Conservation (phyloP, 2,797 vertebrate genomes). For the Sciurus vulgaris region DNA sequence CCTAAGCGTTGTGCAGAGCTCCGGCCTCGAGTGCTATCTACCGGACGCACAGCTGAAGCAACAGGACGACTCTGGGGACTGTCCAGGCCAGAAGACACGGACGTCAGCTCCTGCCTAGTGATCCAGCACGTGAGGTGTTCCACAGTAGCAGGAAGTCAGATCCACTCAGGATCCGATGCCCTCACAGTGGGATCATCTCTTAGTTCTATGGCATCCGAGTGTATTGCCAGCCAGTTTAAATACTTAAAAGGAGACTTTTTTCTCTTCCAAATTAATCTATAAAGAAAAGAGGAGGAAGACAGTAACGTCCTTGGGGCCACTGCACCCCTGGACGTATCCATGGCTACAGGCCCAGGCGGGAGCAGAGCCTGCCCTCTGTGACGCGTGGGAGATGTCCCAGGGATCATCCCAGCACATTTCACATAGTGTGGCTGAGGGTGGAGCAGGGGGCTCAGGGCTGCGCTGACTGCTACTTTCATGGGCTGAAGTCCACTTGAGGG, state of each 20-base stretch:
- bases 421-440: not conserved
- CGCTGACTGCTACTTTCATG: not conserved
- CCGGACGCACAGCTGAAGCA: not conserved
- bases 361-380: not conserved
- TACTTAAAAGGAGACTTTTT: not conserved
- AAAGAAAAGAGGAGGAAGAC: not conserved
- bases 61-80: not conserved
- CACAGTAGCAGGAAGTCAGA: not conserved
- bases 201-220: not conserved
- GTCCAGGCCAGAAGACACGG: not conserved
- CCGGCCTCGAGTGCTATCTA: not conserved
- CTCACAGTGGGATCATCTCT: not conserved
- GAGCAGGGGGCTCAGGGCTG: not conserved
- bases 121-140: fast-evolving
- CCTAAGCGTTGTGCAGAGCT: not conserved
- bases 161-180: not conserved
- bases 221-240: not conserved
- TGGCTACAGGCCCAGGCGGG: too few relatives aligned
- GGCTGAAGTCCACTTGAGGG: not conserved
- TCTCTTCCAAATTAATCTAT: not conserved
- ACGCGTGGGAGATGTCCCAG: fast-evolving
- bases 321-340: not conserved
- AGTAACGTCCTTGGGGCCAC: fast-evolving
- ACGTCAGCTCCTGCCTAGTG: not conserved
- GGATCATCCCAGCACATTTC: fast-evolving